Conservation (phyloP, 2,113 vertebrate species). For the Carettochelys insculpta region DNA sequence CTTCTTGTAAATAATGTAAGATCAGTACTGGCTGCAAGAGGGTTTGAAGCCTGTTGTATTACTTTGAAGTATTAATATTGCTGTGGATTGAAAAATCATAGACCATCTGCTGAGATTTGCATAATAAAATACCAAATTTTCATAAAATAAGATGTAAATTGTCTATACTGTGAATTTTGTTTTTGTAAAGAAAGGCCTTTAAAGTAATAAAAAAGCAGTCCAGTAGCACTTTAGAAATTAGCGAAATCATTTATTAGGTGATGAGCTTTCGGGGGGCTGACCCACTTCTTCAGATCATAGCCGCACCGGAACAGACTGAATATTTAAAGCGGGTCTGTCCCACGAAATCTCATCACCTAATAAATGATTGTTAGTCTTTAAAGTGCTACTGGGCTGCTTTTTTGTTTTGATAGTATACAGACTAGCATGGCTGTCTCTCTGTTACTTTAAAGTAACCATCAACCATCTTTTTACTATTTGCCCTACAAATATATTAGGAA, state of each 20-base stretch:
- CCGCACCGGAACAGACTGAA: no score
- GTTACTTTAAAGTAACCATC: accelerated
- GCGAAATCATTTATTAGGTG: no score
- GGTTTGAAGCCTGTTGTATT: background rate
- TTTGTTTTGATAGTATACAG: no score
- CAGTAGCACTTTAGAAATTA: no score
- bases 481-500: background rate
- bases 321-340: no score
- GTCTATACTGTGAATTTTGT: accelerated
- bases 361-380: no score
- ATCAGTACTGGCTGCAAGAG: background rate
- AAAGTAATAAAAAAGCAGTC: no score
- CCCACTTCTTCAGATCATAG: no score
- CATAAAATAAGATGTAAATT: background rate
- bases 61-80: background rate
- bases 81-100: background rate
- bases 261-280: no score
- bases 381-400: no score
- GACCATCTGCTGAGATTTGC: background rate
- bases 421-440: no score
- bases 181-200: background rate
- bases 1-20: background rate
- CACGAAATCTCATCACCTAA: no score
- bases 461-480: background rate
- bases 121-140: background rate